Evolutionary conservation across 2,113 vertebrate species (phyloP).

Genomic region (Ovis canadensis): DNA sequence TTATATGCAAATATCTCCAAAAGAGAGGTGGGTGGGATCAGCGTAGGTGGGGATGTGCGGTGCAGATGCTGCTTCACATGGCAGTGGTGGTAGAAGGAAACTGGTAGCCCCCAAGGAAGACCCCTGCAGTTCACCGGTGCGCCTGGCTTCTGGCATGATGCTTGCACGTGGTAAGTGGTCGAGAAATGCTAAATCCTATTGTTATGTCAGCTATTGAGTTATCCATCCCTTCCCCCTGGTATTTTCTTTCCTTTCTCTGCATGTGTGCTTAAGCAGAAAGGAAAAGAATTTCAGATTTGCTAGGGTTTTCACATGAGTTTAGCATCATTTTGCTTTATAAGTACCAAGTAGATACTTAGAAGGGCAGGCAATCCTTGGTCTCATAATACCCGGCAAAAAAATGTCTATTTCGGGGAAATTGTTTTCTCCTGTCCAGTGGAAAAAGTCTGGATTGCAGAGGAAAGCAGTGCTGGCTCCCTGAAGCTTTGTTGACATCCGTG

Average conservation of each 20-base stretch:
- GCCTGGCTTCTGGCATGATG: rapidly evolving
- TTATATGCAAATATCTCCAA: neutral
- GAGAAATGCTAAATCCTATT: neutral
- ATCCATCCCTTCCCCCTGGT: too few relatives aligned
- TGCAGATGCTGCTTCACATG: neutral
- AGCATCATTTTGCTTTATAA: neutral
- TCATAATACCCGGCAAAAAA: too few relatives aligned
- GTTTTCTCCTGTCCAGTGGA: neutral
- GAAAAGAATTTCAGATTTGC: neutral
- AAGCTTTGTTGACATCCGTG: too few relatives aligned
- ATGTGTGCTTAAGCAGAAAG: neutral
- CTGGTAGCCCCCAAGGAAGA: neutral
- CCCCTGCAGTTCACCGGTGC: rapidly evolving
- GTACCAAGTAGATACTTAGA: neutral
- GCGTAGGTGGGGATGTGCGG: neutral
- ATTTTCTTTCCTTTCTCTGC: neutral
- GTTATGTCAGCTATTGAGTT: neutral
- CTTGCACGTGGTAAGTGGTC: too few relatives aligned
- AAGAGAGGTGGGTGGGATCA: neutral
- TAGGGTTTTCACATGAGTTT: neutral
- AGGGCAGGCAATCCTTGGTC: too few relatives aligned
- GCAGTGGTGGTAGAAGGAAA: neutral
- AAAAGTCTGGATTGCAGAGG: neutral
- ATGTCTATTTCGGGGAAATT: neutral
- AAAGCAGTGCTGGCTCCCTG: neutral